These are phyloP conservation scores for Oscheius sp. DNA, from an alignment of 2,888 invertebrate species.

Conservation along the genomic window DNA sequence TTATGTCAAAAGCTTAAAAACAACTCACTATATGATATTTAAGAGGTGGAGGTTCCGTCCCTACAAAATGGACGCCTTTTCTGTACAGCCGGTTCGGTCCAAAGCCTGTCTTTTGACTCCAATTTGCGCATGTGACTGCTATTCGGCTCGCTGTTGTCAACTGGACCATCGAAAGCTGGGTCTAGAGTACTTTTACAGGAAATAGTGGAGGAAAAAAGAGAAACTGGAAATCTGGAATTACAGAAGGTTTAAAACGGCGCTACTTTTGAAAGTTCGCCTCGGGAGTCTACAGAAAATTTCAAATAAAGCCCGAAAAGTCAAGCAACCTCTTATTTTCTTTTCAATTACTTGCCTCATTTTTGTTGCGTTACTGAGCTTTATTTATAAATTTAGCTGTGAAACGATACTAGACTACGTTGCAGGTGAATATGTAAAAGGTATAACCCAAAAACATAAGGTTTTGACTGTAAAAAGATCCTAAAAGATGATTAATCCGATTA, in stretches of 20 bases:
- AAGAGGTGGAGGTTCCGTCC: slow-evolving; percentile 69
- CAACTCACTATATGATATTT: slow-evolving; percentile 68
- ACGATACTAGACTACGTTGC: too few species aligned
- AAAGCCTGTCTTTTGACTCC: slow-evolving; percentile 64
- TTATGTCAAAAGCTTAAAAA: background rate
- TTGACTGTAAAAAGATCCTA: too few species aligned
- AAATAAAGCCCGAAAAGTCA: too few species aligned
- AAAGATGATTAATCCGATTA: too few species aligned
- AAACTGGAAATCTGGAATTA: background rate
- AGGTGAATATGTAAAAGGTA: too few species aligned
- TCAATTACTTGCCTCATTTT: too few species aligned
- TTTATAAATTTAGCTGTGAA: too few species aligned
- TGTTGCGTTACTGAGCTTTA: too few species aligned
- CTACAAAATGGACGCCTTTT: slow-evolving; percentile 70
- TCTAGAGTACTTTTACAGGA: too few species aligned
- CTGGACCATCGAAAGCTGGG: slow-evolving; percentile 9
- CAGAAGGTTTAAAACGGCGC: background rate
- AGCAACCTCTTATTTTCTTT: too few species aligned
- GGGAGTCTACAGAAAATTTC: background rate
- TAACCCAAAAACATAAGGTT: too few species aligned
- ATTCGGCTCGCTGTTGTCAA: background rate
- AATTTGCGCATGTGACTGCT: background rate
- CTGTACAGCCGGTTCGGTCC: slow-evolving; percentile 68
- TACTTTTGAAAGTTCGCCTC: background rate
- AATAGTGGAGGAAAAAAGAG: background rate